Base-by-base conservation (phyloP, 2,113 vertebrate species). In the Nematolebias whitei region DNA sequence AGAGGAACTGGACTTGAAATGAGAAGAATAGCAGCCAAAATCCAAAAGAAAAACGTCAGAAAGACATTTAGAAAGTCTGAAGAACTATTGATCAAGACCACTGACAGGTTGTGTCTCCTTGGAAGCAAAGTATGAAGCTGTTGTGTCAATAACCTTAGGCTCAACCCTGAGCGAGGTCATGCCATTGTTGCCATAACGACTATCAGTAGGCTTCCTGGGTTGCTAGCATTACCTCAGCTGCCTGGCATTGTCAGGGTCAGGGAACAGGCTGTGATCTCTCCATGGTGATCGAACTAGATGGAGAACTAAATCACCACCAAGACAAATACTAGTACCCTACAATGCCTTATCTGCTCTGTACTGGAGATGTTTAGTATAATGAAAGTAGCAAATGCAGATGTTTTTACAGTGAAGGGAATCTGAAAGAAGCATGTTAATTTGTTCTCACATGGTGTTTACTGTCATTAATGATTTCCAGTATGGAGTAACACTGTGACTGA, bases 201-300 rank as follows among this genome's bases (percentile, higher is more conserved):
- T 90, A 92, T 93, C 92, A 85, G 86, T 68, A 67, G 82, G 6
- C 82, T 85, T 84, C 83, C 74, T 63, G 78, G 71, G 79, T 68
- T 77, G 86, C 78, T 82, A 65, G 81, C 90, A 92, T 93, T 92
- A 93, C 92, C 90, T 93, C 92, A 93, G 85, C 88, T 82, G 85
- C 85, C 86, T 90, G 90, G 92, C 86, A 92, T 92, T 82, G 84
- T 79, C 73, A 68, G 89, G 89, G 89, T 92, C 90, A 92, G 79
- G 76, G 90, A 88, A 86, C 88, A 91, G 85, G 78, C 91, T 87
- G 77, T 87, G 89, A 90, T 90, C 92, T 91, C 85, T 63, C 71
- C 55, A 38, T 79, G 68, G 86, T 87, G 89, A 90, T 82, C 67
- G 74, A 88, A 79, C 80, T 90, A 80, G 74, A 63, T 59, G 39